Evolutionary conservation across 2,797 vertebrate genomes (phyloP), one percentile per base, ranked within the genome.

Genomic region (Danio tinwini): DNA sequence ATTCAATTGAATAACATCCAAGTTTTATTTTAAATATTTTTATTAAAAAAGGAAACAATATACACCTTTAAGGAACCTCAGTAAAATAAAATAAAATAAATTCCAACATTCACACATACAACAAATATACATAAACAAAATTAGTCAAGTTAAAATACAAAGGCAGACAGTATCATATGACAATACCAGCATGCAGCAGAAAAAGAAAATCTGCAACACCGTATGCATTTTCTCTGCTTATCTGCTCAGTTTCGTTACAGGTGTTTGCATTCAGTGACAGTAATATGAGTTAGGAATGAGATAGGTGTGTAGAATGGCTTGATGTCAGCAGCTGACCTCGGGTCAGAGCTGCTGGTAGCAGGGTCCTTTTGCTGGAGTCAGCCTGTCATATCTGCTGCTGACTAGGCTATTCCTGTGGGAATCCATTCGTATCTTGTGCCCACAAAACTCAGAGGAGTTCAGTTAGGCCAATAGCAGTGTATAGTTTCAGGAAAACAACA

Each of bases 341-440:
- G 82, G 74, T 68, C 17, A 85, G 84, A 92, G 87, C 88, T 83
- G 90, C 86, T 93, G 89, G 88, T 83, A 65, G 53, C 76, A 75
- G 82, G 19, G 61, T 85, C 87, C 89, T 90, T 78, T 29, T 86
- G 87, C 86, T 86, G 88, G 86, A 81, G 88, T 90, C 86, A 75
- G 55, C 86, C 4, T 61, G 65, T 85, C 70, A 74, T 13, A 21
- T 68, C 70, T 80, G 19, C 3, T 61, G 87, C 91, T 93, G 92
- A 95, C 87, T 92, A 88, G 85, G 90, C 89, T 59, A 81, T 94
- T 94, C 80, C 89, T 92, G 91, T 95, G 94, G 93, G 93, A 95
- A 93, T 91, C 86, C 81, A 89, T 86, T 88, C 58, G 62, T 71
- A 79, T 85, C 85, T 93, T 88, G 85, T 88, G 91, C 88, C 88